Percentiles rank a stretch among this genome's conserved stretches.
Conservation (phyloP, 2,888 invertebrate genomes). For the Anoplius nigerrimus region DNA sequence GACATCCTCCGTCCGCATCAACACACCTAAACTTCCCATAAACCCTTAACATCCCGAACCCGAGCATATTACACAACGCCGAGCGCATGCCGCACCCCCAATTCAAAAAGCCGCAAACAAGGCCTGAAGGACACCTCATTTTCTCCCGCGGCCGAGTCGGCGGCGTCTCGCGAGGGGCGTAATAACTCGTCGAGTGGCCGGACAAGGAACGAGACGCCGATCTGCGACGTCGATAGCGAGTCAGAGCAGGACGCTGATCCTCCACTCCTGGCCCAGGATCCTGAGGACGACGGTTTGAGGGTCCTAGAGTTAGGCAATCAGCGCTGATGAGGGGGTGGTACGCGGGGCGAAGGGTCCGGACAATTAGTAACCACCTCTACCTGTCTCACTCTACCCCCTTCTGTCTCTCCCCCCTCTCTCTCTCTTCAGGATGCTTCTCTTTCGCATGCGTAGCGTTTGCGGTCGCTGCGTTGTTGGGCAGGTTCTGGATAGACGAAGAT, state of each 20-base stretch:
- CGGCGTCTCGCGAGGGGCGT: background rate
- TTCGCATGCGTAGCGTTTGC: slow-evolving; percentile 63
- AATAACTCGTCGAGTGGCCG: too few relatives aligned
- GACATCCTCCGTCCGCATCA: too few relatives aligned
- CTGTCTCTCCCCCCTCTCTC: slow-evolving; percentile 10
- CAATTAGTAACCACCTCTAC: slow-evolving; percentile 70
- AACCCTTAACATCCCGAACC: too few relatives aligned
- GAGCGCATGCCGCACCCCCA: background rate
- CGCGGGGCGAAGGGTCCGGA: slow-evolving; percentile 66
- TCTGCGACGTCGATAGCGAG: background rate
- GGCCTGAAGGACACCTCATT: background rate
- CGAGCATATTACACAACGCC: too few relatives aligned
- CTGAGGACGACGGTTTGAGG: slow-evolving; percentile 63
- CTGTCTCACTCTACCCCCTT: slow-evolving; percentile 19
- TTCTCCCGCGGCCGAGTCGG: background rate
- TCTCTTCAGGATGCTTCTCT: slow-evolving; percentile 27
- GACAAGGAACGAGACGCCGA: background rate
- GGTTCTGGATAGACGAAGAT: too few relatives aligned
- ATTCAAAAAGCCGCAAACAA: background rate
- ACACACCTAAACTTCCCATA: too few relatives aligned
- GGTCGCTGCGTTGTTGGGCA: slow-evolving; percentile 47
- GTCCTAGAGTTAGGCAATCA: slow-evolving; percentile 75
- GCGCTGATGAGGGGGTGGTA: slow-evolving; percentile 71
- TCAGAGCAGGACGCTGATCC: background rate
- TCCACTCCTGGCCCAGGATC: slow-evolving; percentile 44